Percentiles rank a stretch among this genome's conserved stretches.
These are phyloP conservation scores for Rhinoderma darwinii DNA, from an alignment of 2,113 vertebrate genomes.

Conservation along the genomic window DNA sequence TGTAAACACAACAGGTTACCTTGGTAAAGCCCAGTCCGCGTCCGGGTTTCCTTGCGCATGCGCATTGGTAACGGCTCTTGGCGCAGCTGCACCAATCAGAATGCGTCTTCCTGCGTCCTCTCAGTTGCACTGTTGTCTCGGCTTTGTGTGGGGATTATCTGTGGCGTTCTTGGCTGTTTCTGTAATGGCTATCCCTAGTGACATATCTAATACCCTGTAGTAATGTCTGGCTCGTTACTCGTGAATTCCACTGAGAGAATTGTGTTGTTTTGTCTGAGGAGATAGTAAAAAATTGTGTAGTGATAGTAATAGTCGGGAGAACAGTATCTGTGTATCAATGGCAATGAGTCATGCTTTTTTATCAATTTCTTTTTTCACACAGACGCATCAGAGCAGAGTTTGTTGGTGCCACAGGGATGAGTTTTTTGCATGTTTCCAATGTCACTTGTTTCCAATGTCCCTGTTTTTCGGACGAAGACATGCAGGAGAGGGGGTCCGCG, in stretches of 20 bases:
- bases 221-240: background rate
- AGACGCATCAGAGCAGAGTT: too few species aligned
- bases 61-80: constrained; percentile 62
- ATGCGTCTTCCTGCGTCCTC: background rate
- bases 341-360: too few species aligned
- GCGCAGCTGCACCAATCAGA: background rate
- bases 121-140: background rate
- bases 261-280: background rate
- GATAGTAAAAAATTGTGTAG: too few species aligned
- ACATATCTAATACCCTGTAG: background rate
- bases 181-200: background rate
- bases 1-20: constrained; percentile 61
- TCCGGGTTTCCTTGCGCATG: constrained; percentile 63
- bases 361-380: too few species aligned
- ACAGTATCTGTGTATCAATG: too few species aligned
- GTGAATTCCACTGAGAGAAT: background rate
- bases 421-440: too few species aligned
- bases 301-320: background rate
- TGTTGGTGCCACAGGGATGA: too few species aligned
- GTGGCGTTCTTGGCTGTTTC: background rate
- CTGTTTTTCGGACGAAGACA: too few species aligned
- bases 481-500: too few species aligned
- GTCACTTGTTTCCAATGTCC: too few species aligned
- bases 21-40: constrained; percentile 53
- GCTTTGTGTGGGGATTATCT: background rate